Conservation (phyloP, 64 coral and sea anemone genomes). For the Exaiptasia diaphana region DNA sequence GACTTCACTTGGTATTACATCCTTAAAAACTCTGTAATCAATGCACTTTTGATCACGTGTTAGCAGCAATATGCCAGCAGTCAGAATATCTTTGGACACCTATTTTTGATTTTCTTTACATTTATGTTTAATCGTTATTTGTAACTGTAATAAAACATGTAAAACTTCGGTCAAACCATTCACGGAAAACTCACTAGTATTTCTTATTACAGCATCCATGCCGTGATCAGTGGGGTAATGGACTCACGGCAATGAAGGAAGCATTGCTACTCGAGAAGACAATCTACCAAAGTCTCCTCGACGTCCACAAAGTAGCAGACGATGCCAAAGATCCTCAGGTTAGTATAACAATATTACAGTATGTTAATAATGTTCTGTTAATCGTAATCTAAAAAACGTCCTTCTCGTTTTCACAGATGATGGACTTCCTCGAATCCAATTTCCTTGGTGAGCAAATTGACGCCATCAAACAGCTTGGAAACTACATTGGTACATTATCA, state of each 20-base stretch:
- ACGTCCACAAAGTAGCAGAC: background rate
- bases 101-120: too few species aligned
- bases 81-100: too few species aligned
- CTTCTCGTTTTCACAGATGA: slow-evolving; percentile 47
- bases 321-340: slow-evolving; percentile 43
- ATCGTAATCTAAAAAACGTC: background rate
- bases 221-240: slow-evolving; percentile 74
- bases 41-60: too few species aligned
- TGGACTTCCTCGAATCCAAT: slow-evolving; percentile 77
- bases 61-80: too few species aligned
- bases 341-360: background rate
- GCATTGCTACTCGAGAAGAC: slow-evolving; percentile 61
- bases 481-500: slow-evolving; percentile 52
- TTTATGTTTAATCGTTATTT: too few species aligned
- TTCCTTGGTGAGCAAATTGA: slow-evolving; percentile 83
- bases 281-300: slow-evolving; percentile 35
- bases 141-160: too few species aligned
- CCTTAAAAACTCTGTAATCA: too few species aligned
- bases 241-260: slow-evolving; percentile 50
- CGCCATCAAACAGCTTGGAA: slow-evolving; percentile 64
- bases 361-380: background rate
- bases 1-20: too few species aligned
- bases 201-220: slow-evolving; percentile 61
- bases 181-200: too few species aligned
- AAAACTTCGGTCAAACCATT: too few species aligned